These are phyloP conservation scores for Esox niger DNA, from an alignment of 2,113 vertebrate species.

Conservation along the genomic window DNA sequence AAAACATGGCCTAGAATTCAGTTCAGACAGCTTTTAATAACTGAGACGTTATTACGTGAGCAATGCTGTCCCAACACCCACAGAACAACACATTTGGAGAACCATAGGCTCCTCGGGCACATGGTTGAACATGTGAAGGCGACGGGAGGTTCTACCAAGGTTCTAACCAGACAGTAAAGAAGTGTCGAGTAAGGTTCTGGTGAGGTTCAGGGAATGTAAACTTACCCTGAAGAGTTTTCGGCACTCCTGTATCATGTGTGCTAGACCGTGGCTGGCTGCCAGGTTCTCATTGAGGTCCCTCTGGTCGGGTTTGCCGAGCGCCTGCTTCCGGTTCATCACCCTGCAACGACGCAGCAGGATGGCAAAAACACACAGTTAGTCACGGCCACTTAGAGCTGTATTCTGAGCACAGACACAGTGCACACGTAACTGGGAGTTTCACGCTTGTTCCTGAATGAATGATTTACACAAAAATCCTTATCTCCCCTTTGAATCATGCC, in stretches of 20 bases:
- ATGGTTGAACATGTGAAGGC: too few relatives aligned
- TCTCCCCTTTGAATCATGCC: too few relatives aligned
- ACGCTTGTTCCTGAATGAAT: too few relatives aligned
- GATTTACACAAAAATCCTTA: too few relatives aligned
- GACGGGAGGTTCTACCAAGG: too few relatives aligned
- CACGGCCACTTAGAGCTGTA: not conserved
- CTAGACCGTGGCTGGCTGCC: constrained; percentile 91
- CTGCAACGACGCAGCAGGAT: constrained; percentile 64
- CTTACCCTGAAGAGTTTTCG: constrained; percentile 93
- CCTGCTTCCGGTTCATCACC: constrained; percentile 95
- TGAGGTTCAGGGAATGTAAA: constrained; percentile 8
- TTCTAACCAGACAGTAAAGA: not conserved
- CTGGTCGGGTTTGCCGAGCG: constrained; percentile 93
- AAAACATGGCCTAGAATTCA: constrained; percentile 15
- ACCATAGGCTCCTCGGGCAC: too few relatives aligned
- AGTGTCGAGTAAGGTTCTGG: not conserved
- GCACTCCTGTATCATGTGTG: constrained; percentile 97
- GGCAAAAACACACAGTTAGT: constrained; percentile 7
- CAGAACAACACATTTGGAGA: too few relatives aligned
- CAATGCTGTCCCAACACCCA: constrained; percentile 9
- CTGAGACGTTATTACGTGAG: constrained; percentile 27
- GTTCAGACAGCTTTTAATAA: constrained; percentile 32
- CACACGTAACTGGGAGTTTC: too few relatives aligned
- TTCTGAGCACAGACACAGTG: too few relatives aligned
- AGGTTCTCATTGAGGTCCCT: constrained; percentile 96